A percentile compares a stretch with the other conserved stretches of the same genome.
phyloP scores from a whole-genome alignment of 2,797 vertebrate genomes.

The Dicrostonyx torquatus region DNA sequence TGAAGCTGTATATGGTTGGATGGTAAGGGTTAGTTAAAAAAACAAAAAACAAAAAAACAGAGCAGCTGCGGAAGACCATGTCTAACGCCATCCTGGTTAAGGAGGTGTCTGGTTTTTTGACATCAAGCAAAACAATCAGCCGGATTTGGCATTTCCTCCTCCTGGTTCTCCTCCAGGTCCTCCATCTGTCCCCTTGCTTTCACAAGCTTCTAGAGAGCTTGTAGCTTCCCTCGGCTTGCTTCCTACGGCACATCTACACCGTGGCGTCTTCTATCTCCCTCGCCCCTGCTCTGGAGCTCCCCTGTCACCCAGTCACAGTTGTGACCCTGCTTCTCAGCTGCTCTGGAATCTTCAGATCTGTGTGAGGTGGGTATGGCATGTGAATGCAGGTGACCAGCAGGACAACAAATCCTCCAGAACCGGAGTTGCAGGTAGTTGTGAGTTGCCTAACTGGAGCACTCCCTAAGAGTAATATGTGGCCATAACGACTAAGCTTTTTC shows the following conservation, averaged over 20 bases:
- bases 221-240: background rate
- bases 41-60: too few relatives aligned
- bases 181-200: too few relatives aligned
- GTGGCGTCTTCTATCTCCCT: accelerated
- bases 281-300: too few relatives aligned
- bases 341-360: background rate
- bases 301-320: accelerated
- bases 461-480: too few relatives aligned
- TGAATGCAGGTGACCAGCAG: background rate
- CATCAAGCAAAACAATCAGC: background rate
- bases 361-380: background rate
- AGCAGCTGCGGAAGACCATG: accelerated
- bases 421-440: background rate
- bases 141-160: background rate
- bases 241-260: accelerated
- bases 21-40: too few relatives aligned
- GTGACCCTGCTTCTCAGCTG: accelerated
- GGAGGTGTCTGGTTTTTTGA: too few relatives aligned
- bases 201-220: background rate
- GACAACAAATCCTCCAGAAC: background rate
- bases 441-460: background rate
- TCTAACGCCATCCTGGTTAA: accelerated
- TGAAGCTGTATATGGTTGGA: background rate
- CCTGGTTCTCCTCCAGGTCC: background rate
- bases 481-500: background rate